Percentiles rank a stretch among this genome's conserved stretches.
Conservation (phyloP, 2,797 vertebrate genomes). For the Melanotaenia boesemani region DNA sequence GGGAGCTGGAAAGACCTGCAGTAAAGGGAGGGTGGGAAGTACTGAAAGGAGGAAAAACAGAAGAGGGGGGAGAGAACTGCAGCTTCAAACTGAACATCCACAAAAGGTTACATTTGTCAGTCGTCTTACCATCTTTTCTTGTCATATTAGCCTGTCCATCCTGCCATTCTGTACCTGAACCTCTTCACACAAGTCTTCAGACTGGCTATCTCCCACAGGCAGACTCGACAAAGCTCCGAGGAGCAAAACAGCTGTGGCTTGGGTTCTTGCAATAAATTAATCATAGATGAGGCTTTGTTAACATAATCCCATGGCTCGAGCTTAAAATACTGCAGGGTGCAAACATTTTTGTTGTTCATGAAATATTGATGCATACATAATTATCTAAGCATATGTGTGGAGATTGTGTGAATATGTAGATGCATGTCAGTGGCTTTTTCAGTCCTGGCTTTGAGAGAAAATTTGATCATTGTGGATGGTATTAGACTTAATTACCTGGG, state of each 20-base stretch:
- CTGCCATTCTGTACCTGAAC: constrained; percentile 40
- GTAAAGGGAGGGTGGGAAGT: constrained; percentile 59
- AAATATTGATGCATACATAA: constrained; percentile 82
- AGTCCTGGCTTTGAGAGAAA: constrained; percentile 37
- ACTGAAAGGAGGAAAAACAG: constrained; percentile 58
- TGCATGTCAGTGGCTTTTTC: constrained; percentile 48
- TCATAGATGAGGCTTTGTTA: constrained; percentile 83
- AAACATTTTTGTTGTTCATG: constrained; percentile 80
- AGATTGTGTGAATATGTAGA: constrained; percentile 62
- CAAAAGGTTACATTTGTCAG: constrained; percentile 78
- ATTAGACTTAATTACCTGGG: constrained; percentile 64
- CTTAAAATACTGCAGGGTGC: constrained; percentile 71
- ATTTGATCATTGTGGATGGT: constrained; percentile 52
- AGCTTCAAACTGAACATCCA: constrained; percentile 69
- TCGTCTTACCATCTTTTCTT: constrained; percentile 43
- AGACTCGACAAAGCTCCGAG: constrained; percentile 72
- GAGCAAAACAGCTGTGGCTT: constrained; percentile 67
- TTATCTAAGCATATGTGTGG: constrained; percentile 67
- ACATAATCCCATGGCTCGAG: constrained; percentile 78
- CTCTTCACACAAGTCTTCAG: constrained; percentile 46
- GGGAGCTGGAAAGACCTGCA: constrained; percentile 69
- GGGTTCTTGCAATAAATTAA: constrained; percentile 78
- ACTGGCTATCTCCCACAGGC: constrained; percentile 74
- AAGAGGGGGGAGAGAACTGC: constrained; percentile 38
- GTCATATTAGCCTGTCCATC: constrained; percentile 40